Base-by-base conservation (phyloP, 2,113 vertebrate genomes). In the Parus major region DNA sequence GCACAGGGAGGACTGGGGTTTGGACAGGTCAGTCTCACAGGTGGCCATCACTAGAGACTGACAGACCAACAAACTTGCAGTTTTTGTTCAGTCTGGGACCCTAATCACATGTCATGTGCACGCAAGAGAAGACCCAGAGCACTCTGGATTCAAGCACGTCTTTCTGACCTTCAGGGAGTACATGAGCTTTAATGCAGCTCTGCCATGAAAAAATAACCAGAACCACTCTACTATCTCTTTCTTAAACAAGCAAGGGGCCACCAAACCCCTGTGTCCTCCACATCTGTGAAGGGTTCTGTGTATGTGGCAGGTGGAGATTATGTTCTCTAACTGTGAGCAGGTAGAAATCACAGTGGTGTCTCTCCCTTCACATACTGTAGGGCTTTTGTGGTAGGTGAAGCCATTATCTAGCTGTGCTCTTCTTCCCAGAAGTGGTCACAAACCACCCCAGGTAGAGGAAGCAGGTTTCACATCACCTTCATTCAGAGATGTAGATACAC, bases 121-220 rank as follows among this genome's bases (percentile, higher is more conserved):
- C 0, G 1, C n/a, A 57, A 77, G 71, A 44, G 33, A 55, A 87
- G 66, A 61, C 50, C 21, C 68, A 70, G 42, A 80, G 50, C 4
- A 2, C 61, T 70, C 46, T 0, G 2, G 18, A 70, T 61, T 66
- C 64, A 57, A 82, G 44, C 15, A 85, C 61, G 42, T 20, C 50
- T 77, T 85, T 57, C 57, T 80, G 79, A 87, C 42, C 63, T 89
- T 82, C 46, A 55, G 57, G 53, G 70, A 65, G 36, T 14, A 69
- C 20, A 12, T 53, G 50, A 94, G 63, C 82, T 93, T 88, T 83
- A 80, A 73, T 81, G 70, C 39, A 83, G 50, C 39, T 73, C 55
- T 95, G 35, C 14, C 47, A 70, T 55, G 64, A 90, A 93, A 91
- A 94, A 90, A 53, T 70, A 90, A 94, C 90, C 50, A 93, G 78